Evolutionary conservation across 2,888 invertebrate species (phyloP).

Genomic region (Lasiommata megera): DNA sequence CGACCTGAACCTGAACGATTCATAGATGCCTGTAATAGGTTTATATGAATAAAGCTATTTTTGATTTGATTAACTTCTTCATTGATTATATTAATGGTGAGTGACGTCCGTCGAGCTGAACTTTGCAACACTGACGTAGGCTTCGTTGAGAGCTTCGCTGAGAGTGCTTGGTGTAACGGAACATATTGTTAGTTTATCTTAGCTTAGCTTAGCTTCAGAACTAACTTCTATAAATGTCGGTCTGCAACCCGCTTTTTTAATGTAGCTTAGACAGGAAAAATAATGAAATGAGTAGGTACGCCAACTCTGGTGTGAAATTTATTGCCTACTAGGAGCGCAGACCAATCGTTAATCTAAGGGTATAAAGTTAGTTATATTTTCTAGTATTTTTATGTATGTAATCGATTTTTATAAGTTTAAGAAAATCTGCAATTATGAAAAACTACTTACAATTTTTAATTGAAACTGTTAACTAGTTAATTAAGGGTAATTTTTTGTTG

Average conservation of each 20-base stretch:
- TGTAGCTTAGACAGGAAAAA: too few species aligned
- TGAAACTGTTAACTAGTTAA: not conserved
- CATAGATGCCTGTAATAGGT: conserved; percentile 11
- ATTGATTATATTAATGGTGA: conserved; percentile 2
- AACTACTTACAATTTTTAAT: not conserved
- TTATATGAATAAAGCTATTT: conserved; percentile 11
- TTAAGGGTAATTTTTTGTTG: not conserved
- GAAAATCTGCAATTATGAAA: not conserved
- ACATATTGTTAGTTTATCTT: not conserved
- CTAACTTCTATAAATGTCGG: too few species aligned
- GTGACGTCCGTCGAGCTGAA: conserved; percentile 1
- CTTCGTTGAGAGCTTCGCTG: conserved; percentile 3
- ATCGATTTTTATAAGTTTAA: not conserved
- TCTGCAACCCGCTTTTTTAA: not conserved
- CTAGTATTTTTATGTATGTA: not conserved
- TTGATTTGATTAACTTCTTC: conserved; percentile 11
- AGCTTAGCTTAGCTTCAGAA: conserved; percentile 4
- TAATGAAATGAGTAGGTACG: too few species aligned
- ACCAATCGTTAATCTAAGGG: too few species aligned
- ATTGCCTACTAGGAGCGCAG: too few species aligned
- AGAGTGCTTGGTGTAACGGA: conserved; percentile 3
- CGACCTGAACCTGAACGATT: conserved; percentile 19
- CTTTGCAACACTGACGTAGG: conserved; percentile 4
- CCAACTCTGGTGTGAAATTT: too few species aligned
- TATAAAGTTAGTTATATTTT: not conserved